Evolutionary conservation across 2,888 invertebrate genomes (phyloP).

Genomic region (Scrobipalpa atriplicella): DNA sequence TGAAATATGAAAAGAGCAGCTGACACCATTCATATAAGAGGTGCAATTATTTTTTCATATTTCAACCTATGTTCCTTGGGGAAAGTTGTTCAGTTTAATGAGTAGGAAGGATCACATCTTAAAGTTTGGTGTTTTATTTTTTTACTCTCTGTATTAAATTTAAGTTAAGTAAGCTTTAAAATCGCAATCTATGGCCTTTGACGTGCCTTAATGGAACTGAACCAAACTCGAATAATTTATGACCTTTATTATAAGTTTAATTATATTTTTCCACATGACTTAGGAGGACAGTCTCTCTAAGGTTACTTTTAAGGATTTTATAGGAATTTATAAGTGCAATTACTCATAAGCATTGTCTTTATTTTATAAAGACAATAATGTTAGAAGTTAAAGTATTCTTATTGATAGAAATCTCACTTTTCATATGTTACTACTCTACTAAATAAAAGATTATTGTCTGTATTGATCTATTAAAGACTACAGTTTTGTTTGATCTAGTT

Average conservation of each 20-base stretch:
- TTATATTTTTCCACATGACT: conserved; percentile 10
- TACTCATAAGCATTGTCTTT: background rate
- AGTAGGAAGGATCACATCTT: too few species aligned
- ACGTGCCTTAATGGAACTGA: conserved; percentile 77
- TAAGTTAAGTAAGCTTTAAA: conserved; percentile 67
- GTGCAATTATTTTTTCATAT: too few species aligned
- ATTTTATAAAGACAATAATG: background rate
- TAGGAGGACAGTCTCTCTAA: background rate
- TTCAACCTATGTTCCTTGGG: too few species aligned
- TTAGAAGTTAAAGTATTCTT: background rate
- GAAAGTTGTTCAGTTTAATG: too few species aligned
- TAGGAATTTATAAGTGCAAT: background rate
- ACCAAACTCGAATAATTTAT: conserved; percentile 73
- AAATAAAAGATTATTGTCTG: too few species aligned
- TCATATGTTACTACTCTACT: background rate
- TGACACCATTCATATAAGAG: too few species aligned
- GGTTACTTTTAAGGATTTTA: background rate
- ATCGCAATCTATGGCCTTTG: conserved; percentile 66
- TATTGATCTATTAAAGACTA: too few species aligned
- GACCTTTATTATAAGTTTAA: conserved; percentile 29
- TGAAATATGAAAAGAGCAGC: too few species aligned
- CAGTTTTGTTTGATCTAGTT: too few species aligned
- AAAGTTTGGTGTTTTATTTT: too few species aligned
- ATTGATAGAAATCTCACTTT: background rate
- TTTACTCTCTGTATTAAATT: conserved; percentile 5